Evolutionary conservation across 2,888 invertebrate genomes (phyloP).

Genomic region (Pycnomerus fuliginosus): DNA sequence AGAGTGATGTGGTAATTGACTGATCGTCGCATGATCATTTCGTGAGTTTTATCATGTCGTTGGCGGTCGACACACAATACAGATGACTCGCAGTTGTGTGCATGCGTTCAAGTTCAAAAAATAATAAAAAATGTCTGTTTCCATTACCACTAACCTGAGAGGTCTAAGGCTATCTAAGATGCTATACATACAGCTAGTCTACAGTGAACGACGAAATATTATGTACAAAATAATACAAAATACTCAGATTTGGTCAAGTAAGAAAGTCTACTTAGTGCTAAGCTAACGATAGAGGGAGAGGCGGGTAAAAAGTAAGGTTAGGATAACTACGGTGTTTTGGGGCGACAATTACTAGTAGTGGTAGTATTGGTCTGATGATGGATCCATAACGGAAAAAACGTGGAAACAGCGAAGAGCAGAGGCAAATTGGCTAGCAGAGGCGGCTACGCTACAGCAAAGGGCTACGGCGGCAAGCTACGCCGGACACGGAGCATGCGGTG

Average conservation of each 20-base stretch:
- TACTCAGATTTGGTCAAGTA: slow-evolving; percentile 46
- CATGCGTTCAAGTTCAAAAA: slow-evolving; percentile 48
- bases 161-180: slow-evolving; percentile 53
- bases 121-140: slow-evolving; percentile 47
- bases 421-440: slow-evolving; percentile 23
- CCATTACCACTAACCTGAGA: slow-evolving; percentile 53
- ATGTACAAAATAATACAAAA: slow-evolving; percentile 53
- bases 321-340: slow-evolving; percentile 28
- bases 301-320: slow-evolving; percentile 32
- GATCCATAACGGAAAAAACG: slow-evolving; percentile 14
- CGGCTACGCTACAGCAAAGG: slow-evolving; percentile 4
- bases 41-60: slow-evolving; percentile 34
- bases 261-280: slow-evolving; percentile 49
- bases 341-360: slow-evolving; percentile 29
- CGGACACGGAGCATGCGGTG: slow-evolving; percentile 41
- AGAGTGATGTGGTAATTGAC: too few species aligned
- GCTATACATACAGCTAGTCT: slow-evolving; percentile 56
- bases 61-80: slow-evolving; percentile 53
- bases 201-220: slow-evolving; percentile 52
- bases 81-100: slow-evolving; percentile 52
- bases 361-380: slow-evolving; percentile 15
- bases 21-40: slow-evolving; percentile 19
- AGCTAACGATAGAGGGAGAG: slow-evolving; percentile 42
- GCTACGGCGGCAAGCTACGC: slow-evolving; percentile 20
- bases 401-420: slow-evolving; percentile 16